Percentiles rank a stretch among this genome's conserved stretches.
phyloP scores from a whole-genome alignment of 2,113 vertebrate genomes.

The Zosterops borbonicus region DNA sequence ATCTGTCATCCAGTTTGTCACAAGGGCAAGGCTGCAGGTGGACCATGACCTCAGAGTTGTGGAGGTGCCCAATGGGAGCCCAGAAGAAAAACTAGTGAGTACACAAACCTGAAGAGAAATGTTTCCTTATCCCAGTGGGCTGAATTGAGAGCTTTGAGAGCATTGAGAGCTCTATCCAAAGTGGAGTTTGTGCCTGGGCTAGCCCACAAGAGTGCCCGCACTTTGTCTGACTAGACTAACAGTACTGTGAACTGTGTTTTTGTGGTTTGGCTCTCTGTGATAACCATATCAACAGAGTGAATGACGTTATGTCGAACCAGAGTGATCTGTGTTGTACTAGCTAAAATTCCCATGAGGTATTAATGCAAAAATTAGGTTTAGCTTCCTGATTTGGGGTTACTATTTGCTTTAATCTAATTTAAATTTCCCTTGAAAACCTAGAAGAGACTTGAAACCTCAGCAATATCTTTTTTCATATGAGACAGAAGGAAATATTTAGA shows the following conservation, averaged over 20 bases:
- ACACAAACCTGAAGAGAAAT: not conserved
- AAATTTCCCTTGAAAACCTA: conserved; percentile 13
- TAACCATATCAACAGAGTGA: not conserved
- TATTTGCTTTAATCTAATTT: not conserved
- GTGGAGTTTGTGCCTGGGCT: not conserved
- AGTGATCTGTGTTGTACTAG: not conserved
- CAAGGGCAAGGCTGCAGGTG: conserved; percentile 81
- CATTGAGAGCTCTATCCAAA: not conserved
- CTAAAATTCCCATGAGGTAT: not conserved
- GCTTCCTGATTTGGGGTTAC: not conserved
- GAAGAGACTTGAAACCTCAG: not conserved
- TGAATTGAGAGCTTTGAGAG: not conserved
- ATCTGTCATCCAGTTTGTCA: conserved; percentile 95
- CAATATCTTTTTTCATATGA: not conserved
- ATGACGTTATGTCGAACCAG: not conserved
- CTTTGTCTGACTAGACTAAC: not conserved
- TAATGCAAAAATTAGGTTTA: not conserved
- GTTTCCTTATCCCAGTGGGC: not conserved
- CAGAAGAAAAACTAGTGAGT: conserved; percentile 90
- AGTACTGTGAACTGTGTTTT: not conserved
- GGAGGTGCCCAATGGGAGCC: conserved; percentile 82
- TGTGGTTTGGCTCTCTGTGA: not conserved
- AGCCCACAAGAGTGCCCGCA: not conserved
- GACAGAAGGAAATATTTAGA: not conserved
- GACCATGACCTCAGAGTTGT: conserved; percentile 78